phyloP scores from a whole-genome alignment of 1,140 invertebrate genomes.

The Formica selysi region DNA sequence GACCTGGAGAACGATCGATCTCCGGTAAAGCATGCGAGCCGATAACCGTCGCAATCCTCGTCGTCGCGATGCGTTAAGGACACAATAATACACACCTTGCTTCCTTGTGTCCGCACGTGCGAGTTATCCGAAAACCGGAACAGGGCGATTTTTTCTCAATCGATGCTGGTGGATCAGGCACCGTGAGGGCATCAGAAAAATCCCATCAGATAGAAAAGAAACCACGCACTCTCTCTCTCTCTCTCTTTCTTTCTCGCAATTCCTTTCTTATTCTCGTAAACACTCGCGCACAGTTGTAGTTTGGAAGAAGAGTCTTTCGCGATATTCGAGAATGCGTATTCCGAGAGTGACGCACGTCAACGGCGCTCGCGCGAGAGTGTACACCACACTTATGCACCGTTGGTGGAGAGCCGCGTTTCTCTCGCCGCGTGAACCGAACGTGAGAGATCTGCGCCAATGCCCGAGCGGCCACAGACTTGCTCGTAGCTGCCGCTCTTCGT shows the following conservation, averaged over 20 bases:
- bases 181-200: constrained; percentile 27
- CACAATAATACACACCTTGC: constrained; percentile 25
- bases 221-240: background rate
- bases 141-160: background rate
- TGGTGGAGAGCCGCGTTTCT: constrained; percentile 18
- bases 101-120: background rate
- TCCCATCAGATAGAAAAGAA: constrained; percentile 22
- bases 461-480: constrained; percentile 57
- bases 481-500: background rate
- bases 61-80: background rate
- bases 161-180: background rate
- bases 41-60: background rate
- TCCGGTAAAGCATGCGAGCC: background rate
- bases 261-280: background rate
- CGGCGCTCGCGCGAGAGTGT: constrained; percentile 31
- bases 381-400: constrained; percentile 26
- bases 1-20: constrained; percentile 46
- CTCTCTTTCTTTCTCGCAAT: background rate
- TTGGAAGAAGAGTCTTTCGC: background rate
- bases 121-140: constrained; percentile 39
- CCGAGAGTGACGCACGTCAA: constrained; percentile 13
- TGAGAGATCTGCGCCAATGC: constrained; percentile 64
- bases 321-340: background rate
- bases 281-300: constrained; percentile 22
- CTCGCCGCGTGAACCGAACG: constrained; percentile 47